phyloP scores from a whole-genome alignment of 2,113 vertebrate species.

The Lates calcarifer region DNA sequence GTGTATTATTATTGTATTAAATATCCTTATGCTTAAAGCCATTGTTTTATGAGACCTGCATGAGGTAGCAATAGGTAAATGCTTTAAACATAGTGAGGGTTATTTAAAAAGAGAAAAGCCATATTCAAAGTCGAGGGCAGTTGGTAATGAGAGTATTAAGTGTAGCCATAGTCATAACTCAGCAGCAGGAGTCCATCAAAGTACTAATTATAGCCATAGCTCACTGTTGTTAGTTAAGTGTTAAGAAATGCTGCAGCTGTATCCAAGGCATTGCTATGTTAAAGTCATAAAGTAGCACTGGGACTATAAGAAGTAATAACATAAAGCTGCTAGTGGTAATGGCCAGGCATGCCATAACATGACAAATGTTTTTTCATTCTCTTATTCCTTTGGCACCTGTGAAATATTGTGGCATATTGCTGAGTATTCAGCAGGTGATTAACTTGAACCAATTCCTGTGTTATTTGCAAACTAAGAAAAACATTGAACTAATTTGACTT shows the following conservation, averaged over 20 bases:
- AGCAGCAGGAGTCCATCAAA: slow-evolving; percentile 53
- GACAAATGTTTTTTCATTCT: slow-evolving; percentile 1
- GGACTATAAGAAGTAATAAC: slow-evolving; percentile 26
- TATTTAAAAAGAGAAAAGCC: slow-evolving; percentile 22
- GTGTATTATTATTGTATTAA: slow-evolving; percentile 14
- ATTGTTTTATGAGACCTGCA: slow-evolving; percentile 15
- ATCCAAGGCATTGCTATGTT: background rate
- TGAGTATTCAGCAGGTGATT: background rate
- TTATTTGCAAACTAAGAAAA: background rate
- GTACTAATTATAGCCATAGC: slow-evolving; percentile 53
- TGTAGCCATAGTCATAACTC: slow-evolving; percentile 47
- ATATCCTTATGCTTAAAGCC: background rate
- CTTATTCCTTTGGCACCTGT: slow-evolving; percentile 3
- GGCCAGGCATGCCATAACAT: background rate
- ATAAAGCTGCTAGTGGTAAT: slow-evolving; percentile 25
- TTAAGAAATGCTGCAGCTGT: slow-evolving; percentile 45
- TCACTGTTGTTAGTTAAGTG: slow-evolving; percentile 50
- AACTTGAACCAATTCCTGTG: background rate
- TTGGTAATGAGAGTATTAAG: slow-evolving; percentile 42
- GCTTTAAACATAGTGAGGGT: slow-evolving; percentile 2
- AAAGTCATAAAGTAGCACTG: slow-evolving; percentile 4
- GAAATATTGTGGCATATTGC: background rate
- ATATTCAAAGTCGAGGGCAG: slow-evolving; percentile 29
- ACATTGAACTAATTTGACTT: background rate
- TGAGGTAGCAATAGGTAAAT: background rate